Percentiles rank a stretch among this genome's conserved stretches.
phyloP scores from a whole-genome alignment of 2,888 invertebrate species.

The Dryocosmus kuriphilus region DNA sequence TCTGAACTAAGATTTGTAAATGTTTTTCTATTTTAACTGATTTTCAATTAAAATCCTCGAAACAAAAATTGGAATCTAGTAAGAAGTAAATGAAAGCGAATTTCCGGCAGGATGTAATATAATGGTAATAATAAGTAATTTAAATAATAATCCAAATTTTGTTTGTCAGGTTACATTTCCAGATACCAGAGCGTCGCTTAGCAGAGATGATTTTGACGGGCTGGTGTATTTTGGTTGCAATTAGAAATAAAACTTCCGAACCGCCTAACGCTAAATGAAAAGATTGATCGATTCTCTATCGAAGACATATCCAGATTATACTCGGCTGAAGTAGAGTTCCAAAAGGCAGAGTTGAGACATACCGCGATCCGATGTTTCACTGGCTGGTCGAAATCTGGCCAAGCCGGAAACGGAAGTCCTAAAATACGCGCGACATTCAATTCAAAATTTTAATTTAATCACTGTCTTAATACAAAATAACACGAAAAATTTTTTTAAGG shows the following conservation, averaged over 20 bases:
- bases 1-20: no score
- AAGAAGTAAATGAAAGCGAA: not conserved
- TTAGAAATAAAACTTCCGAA: conserved; percentile 56
- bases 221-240: conserved; percentile 60
- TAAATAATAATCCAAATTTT: not conserved
- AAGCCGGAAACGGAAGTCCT: no score
- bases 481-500: no score
- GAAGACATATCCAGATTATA: conserved; percentile 71
- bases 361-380: no score
- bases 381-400: no score
- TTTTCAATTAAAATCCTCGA: no score
- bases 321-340: no score
- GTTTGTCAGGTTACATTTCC: conserved; percentile 63
- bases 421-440: no score
- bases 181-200: conserved; percentile 60
- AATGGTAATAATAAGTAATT: conserved; percentile 28
- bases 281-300: conserved; percentile 62
- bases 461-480: no score
- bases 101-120: not conserved
- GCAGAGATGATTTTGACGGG: conserved; percentile 69
- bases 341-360: no score
- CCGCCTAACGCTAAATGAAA: conserved; percentile 58
- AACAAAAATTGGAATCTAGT: not conserved
- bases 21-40: no score
- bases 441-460: no score